A percentile compares a stretch with the other conserved stretches of the same genome.
phyloP scores from a whole-genome alignment of 37 sponge, comb jelly and placozoan species.

The Oscarella lobularis region DNA sequence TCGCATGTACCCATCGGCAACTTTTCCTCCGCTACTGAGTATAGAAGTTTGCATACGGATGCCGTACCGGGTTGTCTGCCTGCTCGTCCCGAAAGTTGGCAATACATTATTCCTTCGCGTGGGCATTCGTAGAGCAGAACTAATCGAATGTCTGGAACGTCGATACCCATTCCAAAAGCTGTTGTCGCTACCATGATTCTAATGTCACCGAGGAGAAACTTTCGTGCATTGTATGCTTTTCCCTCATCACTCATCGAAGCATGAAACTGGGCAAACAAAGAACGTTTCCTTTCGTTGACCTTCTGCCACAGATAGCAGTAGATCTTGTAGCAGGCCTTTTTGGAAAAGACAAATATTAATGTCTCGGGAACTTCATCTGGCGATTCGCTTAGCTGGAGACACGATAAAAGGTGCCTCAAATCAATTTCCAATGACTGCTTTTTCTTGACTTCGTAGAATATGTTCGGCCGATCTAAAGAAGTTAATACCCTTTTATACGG shows the following conservation, averaged over 20 bases:
- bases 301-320: not conserved
- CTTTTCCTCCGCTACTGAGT: not conserved
- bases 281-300: too few species aligned
- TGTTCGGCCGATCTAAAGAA: not conserved
- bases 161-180: not conserved
- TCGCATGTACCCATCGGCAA: not conserved
- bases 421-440: not conserved
- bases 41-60: not conserved
- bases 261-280: not conserved
- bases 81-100: not conserved
- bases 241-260: slow-evolving; percentile 1
- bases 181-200: not conserved
- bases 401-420: not conserved
- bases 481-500: not conserved
- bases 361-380: not conserved
- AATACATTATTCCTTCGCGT: not conserved
- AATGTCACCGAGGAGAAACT: not conserved
- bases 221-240: not conserved
- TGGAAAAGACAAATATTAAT: not conserved
- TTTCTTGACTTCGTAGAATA: not conserved
- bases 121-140: not conserved
- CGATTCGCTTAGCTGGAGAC: not conserved
- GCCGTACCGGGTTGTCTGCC: not conserved
- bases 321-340: not conserved
- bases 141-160: not conserved